Conservation (phyloP, 2,113 vertebrate species). For the Heterocephalus glaber region DNA sequence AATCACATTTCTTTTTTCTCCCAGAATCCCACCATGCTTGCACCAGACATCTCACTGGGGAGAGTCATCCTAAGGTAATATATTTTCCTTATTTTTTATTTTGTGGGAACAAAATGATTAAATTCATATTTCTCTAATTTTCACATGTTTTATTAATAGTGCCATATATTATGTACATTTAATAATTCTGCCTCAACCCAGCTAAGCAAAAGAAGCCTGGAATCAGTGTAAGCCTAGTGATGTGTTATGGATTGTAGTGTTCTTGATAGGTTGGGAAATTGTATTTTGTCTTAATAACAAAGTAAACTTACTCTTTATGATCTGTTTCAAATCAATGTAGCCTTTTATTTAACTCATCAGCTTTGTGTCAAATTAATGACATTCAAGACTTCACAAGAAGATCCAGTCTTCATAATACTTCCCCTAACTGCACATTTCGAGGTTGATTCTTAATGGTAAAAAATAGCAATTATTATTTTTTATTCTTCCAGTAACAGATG, state of each 20-base stretch:
- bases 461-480: conserved; percentile 14
- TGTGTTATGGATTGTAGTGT: background rate
- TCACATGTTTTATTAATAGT: background rate
- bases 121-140: background rate
- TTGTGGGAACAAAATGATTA: background rate
- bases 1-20: background rate
- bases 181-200: background rate
- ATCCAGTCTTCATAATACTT: background rate
- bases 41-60: background rate
- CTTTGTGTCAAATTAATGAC: conserved; percentile 31
- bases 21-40: accelerated
- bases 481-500: conserved; percentile 10
- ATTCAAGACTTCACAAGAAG: background rate
- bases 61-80: accelerated
- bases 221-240: background rate
- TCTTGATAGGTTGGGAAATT: background rate
- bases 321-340: conserved; percentile 29
- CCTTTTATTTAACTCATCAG: conserved; percentile 15
- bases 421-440: background rate
- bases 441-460: background rate
- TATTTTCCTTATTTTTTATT: background rate
- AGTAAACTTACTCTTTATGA: conserved; percentile 7
- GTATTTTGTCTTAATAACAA: background rate
- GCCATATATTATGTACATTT: background rate
- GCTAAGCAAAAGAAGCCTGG: background rate